A percentile compares a stretch with the other conserved stretches of the same genome.
phyloP scores from a whole-genome alignment of 2,113 vertebrate species.

The Nibea albiflora region DNA sequence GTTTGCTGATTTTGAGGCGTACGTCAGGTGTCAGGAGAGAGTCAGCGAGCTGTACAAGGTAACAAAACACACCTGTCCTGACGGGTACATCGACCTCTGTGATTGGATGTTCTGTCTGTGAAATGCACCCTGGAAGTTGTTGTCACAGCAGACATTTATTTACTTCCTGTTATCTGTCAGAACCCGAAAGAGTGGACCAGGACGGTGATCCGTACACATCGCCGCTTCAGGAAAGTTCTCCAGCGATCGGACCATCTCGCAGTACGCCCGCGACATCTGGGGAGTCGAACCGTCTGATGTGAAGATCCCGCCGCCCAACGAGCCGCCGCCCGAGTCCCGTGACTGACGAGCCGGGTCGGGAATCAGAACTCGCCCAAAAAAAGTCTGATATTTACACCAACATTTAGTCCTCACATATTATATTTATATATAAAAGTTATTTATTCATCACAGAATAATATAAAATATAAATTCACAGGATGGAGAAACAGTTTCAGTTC shows the following conservation, averaged over 20 bases:
- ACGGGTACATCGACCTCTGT: no score
- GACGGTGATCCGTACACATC: slow-evolving; percentile 90
- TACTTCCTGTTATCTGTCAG: neutral
- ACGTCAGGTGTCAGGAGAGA: slow-evolving; percentile 87
- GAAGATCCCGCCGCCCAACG: slow-evolving; percentile 89
- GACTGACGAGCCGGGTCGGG: neutral
- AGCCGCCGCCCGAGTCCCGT: slow-evolving; percentile 60
- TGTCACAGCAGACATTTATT: no score
- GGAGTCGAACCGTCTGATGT: slow-evolving; percentile 88
- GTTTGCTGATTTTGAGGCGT: slow-evolving; percentile 91
- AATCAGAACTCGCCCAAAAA: no score
- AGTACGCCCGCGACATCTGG: slow-evolving; percentile 92
- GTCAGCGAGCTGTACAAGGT: slow-evolving; percentile 86
- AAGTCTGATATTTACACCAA: no score
- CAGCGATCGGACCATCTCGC: slow-evolving; percentile 91
- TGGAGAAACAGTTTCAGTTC: no score
- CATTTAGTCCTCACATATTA: no score
- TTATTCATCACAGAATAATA: no score
- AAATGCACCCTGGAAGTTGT: no score
- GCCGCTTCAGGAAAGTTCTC: slow-evolving; percentile 92
- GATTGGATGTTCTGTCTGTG: no score
- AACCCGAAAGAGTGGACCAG: slow-evolving; percentile 88
- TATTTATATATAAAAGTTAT: no score
- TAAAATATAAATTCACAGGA: no score
- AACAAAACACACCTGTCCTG: no score